phyloP scores from a whole-genome alignment of 2,113 vertebrate genomes.

The Puntigrus tetrazona region DNA sequence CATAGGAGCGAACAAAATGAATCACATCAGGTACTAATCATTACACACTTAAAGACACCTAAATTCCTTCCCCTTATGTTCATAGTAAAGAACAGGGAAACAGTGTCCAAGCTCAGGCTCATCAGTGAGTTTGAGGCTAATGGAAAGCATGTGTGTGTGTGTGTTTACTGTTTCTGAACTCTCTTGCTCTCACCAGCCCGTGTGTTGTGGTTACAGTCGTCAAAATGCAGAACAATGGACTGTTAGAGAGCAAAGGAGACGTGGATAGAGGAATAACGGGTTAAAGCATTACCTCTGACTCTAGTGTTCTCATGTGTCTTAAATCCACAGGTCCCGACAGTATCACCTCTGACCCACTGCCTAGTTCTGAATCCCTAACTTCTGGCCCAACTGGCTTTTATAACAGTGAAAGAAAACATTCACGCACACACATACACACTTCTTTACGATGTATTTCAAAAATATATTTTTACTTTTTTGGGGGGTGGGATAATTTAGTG shows the following conservation, averaged over 20 bases:
- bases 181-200: slow-evolving; percentile 48
- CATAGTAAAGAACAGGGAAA: slow-evolving; percentile 51
- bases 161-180: slow-evolving; percentile 55
- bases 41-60: neutral
- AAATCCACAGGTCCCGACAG: slow-evolving; percentile 29
- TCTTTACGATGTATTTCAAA: too few species aligned
- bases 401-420: neutral
- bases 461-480: too few species aligned
- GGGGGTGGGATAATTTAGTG: too few species aligned
- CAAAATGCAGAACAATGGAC: slow-evolving; percentile 63
- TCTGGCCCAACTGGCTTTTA: slow-evolving; percentile 32
- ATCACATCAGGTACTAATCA: neutral
- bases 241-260: slow-evolving; percentile 23
- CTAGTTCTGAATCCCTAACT: slow-evolving; percentile 45
- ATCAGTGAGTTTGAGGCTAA: slow-evolving; percentile 56
- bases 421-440: neutral
- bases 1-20: neutral
- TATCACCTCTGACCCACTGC: slow-evolving; percentile 38
- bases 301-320: slow-evolving; percentile 30
- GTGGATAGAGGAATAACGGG: neutral
- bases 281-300: slow-evolving; percentile 10
- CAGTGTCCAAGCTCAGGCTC: slow-evolving; percentile 42
- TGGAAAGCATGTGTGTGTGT: slow-evolving; percentile 54
- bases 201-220: slow-evolving; percentile 67
- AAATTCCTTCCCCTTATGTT: slow-evolving; percentile 47